phyloP scores from a whole-genome alignment of 2,113 vertebrate genomes.

The Fulica atra region DNA sequence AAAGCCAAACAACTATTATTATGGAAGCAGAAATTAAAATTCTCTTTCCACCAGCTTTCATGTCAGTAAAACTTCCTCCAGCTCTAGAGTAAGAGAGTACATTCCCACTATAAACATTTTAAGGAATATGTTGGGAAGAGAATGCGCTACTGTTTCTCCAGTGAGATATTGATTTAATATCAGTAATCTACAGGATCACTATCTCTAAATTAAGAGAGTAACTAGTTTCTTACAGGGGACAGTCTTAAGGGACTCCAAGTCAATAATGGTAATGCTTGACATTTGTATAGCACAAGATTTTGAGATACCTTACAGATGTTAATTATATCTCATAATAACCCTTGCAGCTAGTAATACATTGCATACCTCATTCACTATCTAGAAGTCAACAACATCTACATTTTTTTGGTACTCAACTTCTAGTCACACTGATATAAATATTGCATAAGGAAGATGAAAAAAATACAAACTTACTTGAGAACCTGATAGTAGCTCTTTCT shows the following conservation, averaged over 20 bases:
- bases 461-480: background rate
- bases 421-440: background rate
- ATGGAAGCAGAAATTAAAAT: background rate
- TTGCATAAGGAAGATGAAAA: background rate
- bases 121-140: background rate
- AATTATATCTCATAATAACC: background rate
- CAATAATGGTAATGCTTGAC: background rate
- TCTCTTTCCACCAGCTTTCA: background rate
- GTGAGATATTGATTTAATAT: constrained; percentile 27
- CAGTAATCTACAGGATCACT: background rate
- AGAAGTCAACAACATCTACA: background rate
- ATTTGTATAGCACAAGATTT: background rate
- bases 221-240: background rate
- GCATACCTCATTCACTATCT: background rate
- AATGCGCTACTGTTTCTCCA: background rate
- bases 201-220: background rate
- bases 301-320: background rate
- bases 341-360: background rate
- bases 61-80: background rate
- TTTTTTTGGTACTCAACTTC: background rate
- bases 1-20: background rate
- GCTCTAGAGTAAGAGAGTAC: background rate
- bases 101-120: background rate
- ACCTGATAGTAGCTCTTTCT: background rate
- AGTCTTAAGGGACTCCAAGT: background rate